Evolutionary conservation across 1,140 invertebrate genomes (phyloP), one percentile per base, ranked within the genome.

Genomic region (Pseudomyrmex sp.): DNA sequence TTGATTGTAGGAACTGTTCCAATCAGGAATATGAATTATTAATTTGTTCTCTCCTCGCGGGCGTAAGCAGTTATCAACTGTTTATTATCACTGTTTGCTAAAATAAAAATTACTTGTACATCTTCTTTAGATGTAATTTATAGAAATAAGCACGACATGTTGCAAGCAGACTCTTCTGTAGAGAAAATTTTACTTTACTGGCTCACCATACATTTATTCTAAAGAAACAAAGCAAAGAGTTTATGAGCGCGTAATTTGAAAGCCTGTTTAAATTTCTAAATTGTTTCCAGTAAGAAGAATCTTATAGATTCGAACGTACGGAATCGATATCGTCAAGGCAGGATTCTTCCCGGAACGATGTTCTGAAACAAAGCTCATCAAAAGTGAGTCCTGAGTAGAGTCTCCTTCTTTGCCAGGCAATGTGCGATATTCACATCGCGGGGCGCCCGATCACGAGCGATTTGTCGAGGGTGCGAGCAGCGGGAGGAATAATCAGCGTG

Each of bases 21-120:
- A 80, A 80, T 80, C 76, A 80, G 76, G n/a, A 72, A 72, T 80
- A 72, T 80, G 54, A 80, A 80, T 80, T 80, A 72, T 80, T 80
- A 70, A 80, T 80, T 72, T 35, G 15, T 80, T 80, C 54, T 20
- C 15, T 20, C 15, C 1, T 23, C 46, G 10, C 13, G 59, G 61
- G 23, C n/a, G 8, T 18, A 26, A 76, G 23, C 65, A 59, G 12
- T 50, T 70, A 70, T 50, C 54, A 80, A 20, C 8, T 20, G 5
- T 35, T 35, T 35, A 35, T 35, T 35, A 35, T 35, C 35, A 35
- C 0, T 35, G 35, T 35, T 35, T 35, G 35, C 35, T 35, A 1
- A 7, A 35, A 35, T 35, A 35, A 48, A 50, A 50, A 63, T 50
- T 13, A 10, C n/a, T 13, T 18, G 12, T n/a, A n/a, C 58, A 20